Evolutionary conservation across 2,797 vertebrate genomes (phyloP).

Genomic region (Notoglanidium macrostoma): DNA sequence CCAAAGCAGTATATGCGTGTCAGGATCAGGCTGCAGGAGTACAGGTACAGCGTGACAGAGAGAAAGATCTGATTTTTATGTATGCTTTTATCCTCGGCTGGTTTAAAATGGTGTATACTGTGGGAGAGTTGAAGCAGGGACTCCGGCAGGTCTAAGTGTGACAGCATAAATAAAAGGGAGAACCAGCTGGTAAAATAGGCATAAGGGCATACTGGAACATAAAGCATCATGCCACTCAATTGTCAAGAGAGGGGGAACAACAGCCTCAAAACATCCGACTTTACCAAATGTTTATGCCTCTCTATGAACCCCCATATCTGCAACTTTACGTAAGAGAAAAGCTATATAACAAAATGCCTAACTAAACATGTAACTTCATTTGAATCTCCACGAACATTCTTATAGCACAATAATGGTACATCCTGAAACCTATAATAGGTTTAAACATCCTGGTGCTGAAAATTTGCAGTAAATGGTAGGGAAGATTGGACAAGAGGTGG

Average conservation of each 20-base stretch:
- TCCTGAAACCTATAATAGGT: slow-evolving; percentile 6
- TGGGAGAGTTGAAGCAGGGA: background rate
- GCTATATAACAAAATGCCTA: background rate
- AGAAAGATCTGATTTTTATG: background rate
- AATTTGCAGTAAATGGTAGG: slow-evolving; percentile 54
- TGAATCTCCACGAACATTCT: background rate
- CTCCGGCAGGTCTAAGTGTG: background rate
- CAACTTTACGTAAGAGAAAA: background rate
- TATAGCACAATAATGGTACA: background rate
- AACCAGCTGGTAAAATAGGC: background rate
- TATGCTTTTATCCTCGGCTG: background rate
- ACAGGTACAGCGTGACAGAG: background rate
- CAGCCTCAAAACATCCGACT: background rate
- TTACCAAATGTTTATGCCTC: background rate
- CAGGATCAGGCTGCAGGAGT: background rate
- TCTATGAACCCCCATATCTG: background rate
- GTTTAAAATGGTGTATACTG: background rate
- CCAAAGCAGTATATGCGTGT: background rate
- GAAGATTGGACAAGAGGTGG: slow-evolving; percentile 52
- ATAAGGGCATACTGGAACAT: background rate
- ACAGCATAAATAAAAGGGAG: background rate
- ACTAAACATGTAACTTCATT: background rate
- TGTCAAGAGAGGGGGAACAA: background rate
- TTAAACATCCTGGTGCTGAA: slow-evolving; percentile 12
- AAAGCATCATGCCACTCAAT: background rate